Evolutionary conservation across 2,888 invertebrate species (phyloP).

Genomic region (Sepioteuthis lessoniana): DNA sequence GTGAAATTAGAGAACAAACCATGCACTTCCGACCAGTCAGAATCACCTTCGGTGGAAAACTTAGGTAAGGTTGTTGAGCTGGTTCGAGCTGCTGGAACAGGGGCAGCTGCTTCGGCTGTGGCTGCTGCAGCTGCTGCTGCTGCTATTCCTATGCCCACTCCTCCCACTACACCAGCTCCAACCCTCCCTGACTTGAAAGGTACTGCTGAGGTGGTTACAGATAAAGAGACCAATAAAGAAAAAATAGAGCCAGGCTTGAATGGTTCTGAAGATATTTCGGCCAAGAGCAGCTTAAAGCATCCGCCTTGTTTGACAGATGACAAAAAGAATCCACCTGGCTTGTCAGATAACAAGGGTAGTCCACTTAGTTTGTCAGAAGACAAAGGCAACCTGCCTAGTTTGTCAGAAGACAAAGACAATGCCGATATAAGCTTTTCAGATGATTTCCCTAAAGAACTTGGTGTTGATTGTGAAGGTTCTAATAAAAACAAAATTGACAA

Average conservation of each 20-base stretch:
- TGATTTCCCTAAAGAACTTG: not conserved
- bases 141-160: not conserved
- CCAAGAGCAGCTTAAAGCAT: not conserved
- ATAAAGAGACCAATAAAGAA: not conserved
- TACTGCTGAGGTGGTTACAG: not conserved
- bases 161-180: not conserved
- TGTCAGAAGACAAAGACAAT: not conserved
- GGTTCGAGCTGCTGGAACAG: constrained; percentile 24
- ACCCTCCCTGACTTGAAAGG: not conserved
- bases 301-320: not conserved
- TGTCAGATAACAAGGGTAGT: too few relatives aligned
- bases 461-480: not conserved
- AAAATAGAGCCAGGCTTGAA: not conserved
- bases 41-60: not conserved
- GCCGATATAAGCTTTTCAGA: not conserved
- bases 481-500: not conserved
- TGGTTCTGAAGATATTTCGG: not conserved
- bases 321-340: not conserved
- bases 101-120: not conserved
- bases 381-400: not conserved
- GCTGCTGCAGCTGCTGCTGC: not conserved
- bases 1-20: not conserved
- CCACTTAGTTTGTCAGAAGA: not conserved
- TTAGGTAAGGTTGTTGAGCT: not conserved
- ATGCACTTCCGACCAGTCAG: not conserved